Conservation (phyloP, 2,888 invertebrate genomes). For the Heliconius charithonia region DNA sequence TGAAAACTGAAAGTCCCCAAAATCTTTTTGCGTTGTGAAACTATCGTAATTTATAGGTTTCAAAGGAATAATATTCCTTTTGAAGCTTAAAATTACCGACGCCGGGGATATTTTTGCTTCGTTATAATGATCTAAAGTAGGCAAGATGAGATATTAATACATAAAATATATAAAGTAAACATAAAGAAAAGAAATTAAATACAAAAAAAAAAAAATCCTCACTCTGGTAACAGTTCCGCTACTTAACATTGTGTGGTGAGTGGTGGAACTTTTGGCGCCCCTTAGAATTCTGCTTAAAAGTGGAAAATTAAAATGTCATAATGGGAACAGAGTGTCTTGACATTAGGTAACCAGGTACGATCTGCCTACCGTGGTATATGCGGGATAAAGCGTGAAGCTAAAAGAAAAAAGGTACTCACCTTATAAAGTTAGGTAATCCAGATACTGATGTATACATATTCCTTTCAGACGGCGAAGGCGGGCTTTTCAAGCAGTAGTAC, state of each 20-base stretch:
- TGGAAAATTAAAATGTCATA: too few relatives aligned
- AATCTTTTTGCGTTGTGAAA: neutral
- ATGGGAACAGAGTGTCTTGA: neutral
- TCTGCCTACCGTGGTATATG: neutral
- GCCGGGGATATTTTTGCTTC: neutral
- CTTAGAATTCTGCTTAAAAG: too few relatives aligned
- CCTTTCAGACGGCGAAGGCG: slow-evolving; percentile 70
- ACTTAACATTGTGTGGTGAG: too few relatives aligned
- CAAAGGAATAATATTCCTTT: neutral
- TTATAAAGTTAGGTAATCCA: slow-evolving; percentile 93
- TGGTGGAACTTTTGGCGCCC: too few relatives aligned
- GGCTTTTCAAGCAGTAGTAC: slow-evolving; percentile 89
- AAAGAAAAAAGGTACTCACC: slow-evolving; percentile 56
- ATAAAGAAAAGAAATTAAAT: too few relatives aligned
- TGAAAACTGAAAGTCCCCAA: neutral
- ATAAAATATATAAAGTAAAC: neutral
- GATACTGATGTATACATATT: slow-evolving; percentile 78
- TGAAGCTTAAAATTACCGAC: neutral
- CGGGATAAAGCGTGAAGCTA: neutral
- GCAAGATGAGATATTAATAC: neutral
- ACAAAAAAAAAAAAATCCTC: too few relatives aligned
- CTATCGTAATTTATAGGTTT: neutral
- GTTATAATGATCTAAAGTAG: neutral
- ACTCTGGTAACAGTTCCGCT: neutral
- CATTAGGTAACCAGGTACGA: neutral